A percentile compares a stretch with the other conserved stretches of the same genome.
Evolutionary conservation across 2,888 invertebrate species (phyloP).

Genomic region (Orthosia cruda): DNA sequence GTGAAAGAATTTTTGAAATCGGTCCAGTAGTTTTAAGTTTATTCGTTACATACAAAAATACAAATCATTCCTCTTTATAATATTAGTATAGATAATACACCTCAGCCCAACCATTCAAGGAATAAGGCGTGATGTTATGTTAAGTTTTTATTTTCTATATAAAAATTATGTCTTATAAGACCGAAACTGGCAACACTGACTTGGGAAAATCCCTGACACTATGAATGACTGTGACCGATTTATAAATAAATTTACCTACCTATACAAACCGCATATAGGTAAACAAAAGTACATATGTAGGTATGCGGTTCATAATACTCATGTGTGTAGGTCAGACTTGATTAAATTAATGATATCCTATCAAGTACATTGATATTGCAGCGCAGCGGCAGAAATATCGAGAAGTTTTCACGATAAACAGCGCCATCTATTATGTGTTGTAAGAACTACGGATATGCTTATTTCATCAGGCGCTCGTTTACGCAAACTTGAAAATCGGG

Average conservation of each 20-base stretch:
- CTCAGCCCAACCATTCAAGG: not conserved
- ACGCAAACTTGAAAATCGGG: no score
- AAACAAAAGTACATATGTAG: not conserved
- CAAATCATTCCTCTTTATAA: no score
- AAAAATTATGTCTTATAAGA: not conserved
- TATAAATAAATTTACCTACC: slow-evolving; percentile 6
- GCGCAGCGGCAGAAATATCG: not conserved
- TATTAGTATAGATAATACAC: no score
- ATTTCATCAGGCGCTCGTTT: slow-evolving; percentile 1
- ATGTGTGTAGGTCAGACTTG: no score
- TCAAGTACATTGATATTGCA: not conserved
- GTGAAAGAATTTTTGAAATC: no score
- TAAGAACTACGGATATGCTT: not conserved
- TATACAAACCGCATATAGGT: not conserved
- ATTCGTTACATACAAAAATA: no score
- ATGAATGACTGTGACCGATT: not conserved
- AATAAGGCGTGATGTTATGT: not conserved
- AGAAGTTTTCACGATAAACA: not conserved
- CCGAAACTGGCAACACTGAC: slow-evolving; percentile 10
- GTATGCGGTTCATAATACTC: not conserved
- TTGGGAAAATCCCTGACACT: slow-evolving; percentile 11
- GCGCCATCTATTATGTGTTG: slow-evolving; percentile 8
- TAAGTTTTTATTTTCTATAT: not conserved
- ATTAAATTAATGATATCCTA: not conserved
- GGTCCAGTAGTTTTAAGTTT: no score